Base-by-base conservation (phyloP, 1,140 invertebrate genomes). In the Drosophila sproati region DNA sequence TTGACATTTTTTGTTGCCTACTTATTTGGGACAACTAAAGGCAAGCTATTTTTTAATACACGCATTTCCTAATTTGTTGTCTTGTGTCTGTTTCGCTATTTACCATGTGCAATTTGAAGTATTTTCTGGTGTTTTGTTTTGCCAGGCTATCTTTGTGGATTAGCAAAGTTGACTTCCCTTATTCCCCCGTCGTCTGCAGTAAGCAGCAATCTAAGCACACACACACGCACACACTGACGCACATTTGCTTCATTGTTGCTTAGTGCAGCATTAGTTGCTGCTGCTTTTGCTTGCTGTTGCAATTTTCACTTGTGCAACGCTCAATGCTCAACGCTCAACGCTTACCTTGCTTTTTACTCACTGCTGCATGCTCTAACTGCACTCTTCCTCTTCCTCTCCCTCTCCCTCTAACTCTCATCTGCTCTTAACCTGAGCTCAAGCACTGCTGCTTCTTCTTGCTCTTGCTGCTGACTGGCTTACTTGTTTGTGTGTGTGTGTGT, bases 281-380 rank as follows among this genome's bases (percentile, higher is more conserved):
- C 50, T 72, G 35, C 39, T n/a, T 43, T 43, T 43, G 39, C 39
- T n/a, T 51, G 67, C 20, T 20, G 1, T 20, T 20, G 61, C 59
- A 60, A 67, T 70, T 87, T 78, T 88, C 83, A 68, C 67, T 81
- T 73, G 82, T 87, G 78, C 87, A 81, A 70, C 82, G 78, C 74
- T 88, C 69, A 82, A 79, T 62, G 52, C 57, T 73, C 71, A 12
- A 12, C 12, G 64, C 57, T 32, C 37, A 12, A 12, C 12, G 64
- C 57, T 32, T 32, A 4, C 59, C 10, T 2, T 29, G 3, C 47
- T 20, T 20, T 20, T 20, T 20, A 20, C 20, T 31, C 47, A 29
- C 2, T 6, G 28, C 7, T 20, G 20, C 20, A 20, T 20, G 41
- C 35, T 52, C 10, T 5, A 32, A 64, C 20, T 50, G 43, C 39